Evolutionary conservation across 2,888 invertebrate species (phyloP), one percentile per base, ranked within the genome.

Genomic region (Tetanocera ferruginea): DNA sequence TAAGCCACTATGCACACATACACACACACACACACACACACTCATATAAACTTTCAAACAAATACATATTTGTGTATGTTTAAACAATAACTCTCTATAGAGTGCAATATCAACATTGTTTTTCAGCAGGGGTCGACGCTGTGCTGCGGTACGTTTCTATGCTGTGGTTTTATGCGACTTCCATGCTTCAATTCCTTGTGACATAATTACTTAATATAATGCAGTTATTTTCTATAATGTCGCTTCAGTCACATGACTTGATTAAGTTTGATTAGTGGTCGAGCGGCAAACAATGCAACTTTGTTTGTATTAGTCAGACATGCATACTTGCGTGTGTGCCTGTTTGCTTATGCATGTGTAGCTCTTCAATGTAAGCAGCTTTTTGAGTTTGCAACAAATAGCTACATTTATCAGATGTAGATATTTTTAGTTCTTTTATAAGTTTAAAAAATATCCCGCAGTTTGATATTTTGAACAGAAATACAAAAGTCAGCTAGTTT

Each of bases 131-230:
- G 25, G 25, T 25, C 19, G 25, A 23, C 23, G 19, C 25, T 57
- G 25, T 23, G 25, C 25, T 23, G 57, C 2, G 55, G 3, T 55
- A 1, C 23, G 28, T 37, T 43, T 67, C 67, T 67, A 43, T 43
- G 6, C 43, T 17, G 67, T 5, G 67, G 43, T 67, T 67, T 43
- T 4, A 17, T 66, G 34, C 37, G 34, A n/a, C n/a, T 51, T 70
- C n/a, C 31, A 55, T 17, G 52, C 70, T 52, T 67, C 52, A 55
- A n/a, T 34, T 28, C 17, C n/a, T 52, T n/a, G 5, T 55, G 55
- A 52, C 49, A 70, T 70, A 31, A 73, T 73, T 49, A 62, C 62
- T 62, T 49, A 73, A 49, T 25, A 31, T 28, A 60, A 62, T 62
- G 37, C 28, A 60, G 43, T 72, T 34, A 37, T 72, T 72, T 34